phyloP scores from a whole-genome alignment of 2,797 vertebrate genomes.

The Neopelma chrysocephalum region DNA sequence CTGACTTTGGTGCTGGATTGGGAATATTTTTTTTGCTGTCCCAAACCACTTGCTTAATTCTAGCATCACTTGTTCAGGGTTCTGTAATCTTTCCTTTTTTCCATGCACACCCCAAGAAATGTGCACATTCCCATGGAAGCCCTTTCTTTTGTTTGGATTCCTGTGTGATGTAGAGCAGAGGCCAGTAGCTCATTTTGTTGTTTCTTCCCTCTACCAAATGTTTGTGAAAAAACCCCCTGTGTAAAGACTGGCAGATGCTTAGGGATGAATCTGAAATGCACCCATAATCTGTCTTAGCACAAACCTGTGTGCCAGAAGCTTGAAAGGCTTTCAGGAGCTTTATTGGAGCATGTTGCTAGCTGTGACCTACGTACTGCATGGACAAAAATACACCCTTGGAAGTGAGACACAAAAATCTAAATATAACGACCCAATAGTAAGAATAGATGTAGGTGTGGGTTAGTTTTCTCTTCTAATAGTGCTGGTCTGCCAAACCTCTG shows the following conservation, averaged over 20 bases:
- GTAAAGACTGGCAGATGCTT: neutral
- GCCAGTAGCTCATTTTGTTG: neutral
- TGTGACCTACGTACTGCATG: neutral
- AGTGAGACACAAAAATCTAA: neutral
- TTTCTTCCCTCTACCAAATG: neutral
- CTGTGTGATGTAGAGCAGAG: neutral
- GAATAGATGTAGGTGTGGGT: neutral
- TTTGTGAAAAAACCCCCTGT: neutral
- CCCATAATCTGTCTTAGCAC: neutral
- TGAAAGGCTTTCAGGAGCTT: neutral
- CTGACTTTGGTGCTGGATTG: neutral
- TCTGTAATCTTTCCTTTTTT: neutral
- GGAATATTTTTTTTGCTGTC: neutral
- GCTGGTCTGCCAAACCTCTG: neutral
- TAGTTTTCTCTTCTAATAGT: neutral
- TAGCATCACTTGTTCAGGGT: neutral
- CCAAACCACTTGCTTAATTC: neutral
- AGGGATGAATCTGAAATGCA: neutral
- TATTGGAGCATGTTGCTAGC: neutral
- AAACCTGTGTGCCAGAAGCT: neutral
- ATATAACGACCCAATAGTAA: neutral
- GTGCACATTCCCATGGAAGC: neutral
- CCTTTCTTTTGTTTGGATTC: neutral
- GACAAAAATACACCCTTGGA: neutral
- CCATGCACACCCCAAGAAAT: neutral